A percentile compares a stretch with the other conserved stretches of the same genome.
Evolutionary conservation across 2,797 vertebrate genomes (phyloP).

Genomic region (Lindbergichthys nudifrons): DNA sequence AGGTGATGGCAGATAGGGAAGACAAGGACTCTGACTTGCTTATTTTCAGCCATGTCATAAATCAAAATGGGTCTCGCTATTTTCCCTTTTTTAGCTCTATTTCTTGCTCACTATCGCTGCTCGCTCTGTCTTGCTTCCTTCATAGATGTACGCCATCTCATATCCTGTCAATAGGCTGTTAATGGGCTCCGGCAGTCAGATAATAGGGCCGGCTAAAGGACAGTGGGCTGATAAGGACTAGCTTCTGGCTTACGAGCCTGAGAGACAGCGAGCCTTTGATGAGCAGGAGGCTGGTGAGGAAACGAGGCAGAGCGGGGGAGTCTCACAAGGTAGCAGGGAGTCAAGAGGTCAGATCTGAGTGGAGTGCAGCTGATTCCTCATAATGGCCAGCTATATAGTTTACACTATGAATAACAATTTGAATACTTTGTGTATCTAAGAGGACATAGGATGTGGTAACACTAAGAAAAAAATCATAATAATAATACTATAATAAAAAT

Average conservation of each 20-base stretch:
- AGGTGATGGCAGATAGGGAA: slow-evolving; percentile 60
- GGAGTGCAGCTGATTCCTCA: slow-evolving; percentile 44
- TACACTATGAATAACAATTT: neutral
- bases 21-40: slow-evolving; percentile 62
- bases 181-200: slow-evolving; percentile 77
- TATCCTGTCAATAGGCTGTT: slow-evolving; percentile 82
- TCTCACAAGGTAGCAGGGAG: slow-evolving; percentile 21
- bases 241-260: slow-evolving; percentile 56
- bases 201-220: slow-evolving; percentile 67
- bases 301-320: slow-evolving; percentile 8
- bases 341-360: slow-evolving; percentile 45
- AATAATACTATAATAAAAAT: too few relatives aligned
- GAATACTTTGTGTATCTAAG: too few relatives aligned
- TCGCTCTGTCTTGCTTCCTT: slow-evolving; percentile 47
- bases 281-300: slow-evolving; percentile 38
- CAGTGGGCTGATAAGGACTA: slow-evolving; percentile 72
- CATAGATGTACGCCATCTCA: slow-evolving; percentile 72
- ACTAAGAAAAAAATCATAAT: too few relatives aligned
- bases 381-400: slow-evolving; percentile 2
- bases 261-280: slow-evolving; percentile 61
- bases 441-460: too few relatives aligned
- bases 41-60: slow-evolving; percentile 69
- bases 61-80: slow-evolving; percentile 46
- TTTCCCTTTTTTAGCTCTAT: slow-evolving; percentile 20
- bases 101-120: slow-evolving; percentile 32